phyloP scores from a whole-genome alignment of 2,797 vertebrate genomes.

The Pteronotus mesoamericanus region DNA sequence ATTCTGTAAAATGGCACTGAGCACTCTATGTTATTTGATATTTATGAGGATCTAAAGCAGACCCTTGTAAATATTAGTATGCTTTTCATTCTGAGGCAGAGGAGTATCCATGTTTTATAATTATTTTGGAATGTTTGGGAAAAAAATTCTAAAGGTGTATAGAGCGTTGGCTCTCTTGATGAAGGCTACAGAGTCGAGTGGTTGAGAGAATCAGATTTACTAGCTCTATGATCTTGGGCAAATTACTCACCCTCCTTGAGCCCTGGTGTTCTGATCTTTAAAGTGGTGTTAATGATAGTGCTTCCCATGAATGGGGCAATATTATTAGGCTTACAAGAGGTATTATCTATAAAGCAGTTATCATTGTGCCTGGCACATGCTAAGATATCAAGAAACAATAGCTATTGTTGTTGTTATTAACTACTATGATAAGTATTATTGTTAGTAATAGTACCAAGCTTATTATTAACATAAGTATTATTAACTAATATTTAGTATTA shows the following conservation, averaged over 20 bases:
- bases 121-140: conserved; percentile 1
- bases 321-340: not conserved
- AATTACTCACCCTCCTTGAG: not conserved
- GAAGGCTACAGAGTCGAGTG: not conserved
- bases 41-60: not conserved
- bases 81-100: not conserved
- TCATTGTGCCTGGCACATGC: not conserved
- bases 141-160: not conserved
- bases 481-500: not conserved
- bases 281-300: not conserved
- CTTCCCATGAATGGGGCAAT: not conserved
- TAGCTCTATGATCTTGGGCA: not conserved
- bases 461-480: not conserved
- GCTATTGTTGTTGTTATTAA: not conserved
- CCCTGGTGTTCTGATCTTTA: not conserved
- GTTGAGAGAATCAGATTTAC: not conserved
- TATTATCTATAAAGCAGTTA: not conserved
- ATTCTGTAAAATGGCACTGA: not conserved
- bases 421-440: not conserved
- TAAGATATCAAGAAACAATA: not conserved
- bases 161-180: not conserved
- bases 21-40: not conserved
- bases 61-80: not conserved
- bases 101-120: not conserved
- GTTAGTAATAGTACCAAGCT: not conserved